Evolutionary conservation across 2,113 vertebrate species (phyloP).

Genomic region (Xyliphius kryptos): DNA sequence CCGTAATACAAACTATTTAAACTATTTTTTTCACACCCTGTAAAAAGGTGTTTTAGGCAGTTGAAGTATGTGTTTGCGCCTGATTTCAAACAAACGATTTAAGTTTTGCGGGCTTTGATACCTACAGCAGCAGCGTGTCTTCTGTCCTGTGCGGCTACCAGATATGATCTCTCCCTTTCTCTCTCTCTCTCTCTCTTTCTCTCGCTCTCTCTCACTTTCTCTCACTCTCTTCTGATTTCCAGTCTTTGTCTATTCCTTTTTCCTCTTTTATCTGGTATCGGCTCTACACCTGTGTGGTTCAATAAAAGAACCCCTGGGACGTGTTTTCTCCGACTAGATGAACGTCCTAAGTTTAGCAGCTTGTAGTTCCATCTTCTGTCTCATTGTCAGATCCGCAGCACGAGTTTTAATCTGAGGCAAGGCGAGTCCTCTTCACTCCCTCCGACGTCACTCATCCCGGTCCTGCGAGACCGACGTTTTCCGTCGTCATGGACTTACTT

Average conservation of each 20-base stretch:
- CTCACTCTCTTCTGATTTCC: constrained; percentile 8
- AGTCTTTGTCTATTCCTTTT: constrained; percentile 20
- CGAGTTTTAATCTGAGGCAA: constrained; percentile 12
- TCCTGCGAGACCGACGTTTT: constrained; percentile 58
- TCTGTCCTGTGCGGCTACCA: constrained; percentile 54
- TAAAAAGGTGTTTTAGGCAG: background rate
- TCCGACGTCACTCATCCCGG: constrained; percentile 80
- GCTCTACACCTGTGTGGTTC: constrained; percentile 7
- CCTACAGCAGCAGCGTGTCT: constrained; percentile 52
- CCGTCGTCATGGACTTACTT: constrained; percentile 79
- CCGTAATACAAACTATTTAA: too few species aligned
- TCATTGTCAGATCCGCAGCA: background rate
- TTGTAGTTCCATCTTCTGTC: constrained; percentile 67
- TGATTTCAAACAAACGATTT: constrained; percentile 9
- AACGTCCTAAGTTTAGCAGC: background rate
- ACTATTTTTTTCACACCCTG: background rate
- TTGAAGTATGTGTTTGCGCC: background rate
- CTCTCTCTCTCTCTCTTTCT: constrained; percentile 27
- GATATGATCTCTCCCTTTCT: constrained; percentile 61
- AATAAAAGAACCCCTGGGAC: background rate
- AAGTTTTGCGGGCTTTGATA: constrained; percentile 45
- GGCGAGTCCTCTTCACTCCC: constrained; percentile 75
- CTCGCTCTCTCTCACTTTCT: constrained; percentile 25
- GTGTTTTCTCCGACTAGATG: background rate
- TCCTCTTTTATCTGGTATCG: background rate